Base-by-base conservation (phyloP, 2,797 vertebrate genomes). In the Labroides dimidiatus region DNA sequence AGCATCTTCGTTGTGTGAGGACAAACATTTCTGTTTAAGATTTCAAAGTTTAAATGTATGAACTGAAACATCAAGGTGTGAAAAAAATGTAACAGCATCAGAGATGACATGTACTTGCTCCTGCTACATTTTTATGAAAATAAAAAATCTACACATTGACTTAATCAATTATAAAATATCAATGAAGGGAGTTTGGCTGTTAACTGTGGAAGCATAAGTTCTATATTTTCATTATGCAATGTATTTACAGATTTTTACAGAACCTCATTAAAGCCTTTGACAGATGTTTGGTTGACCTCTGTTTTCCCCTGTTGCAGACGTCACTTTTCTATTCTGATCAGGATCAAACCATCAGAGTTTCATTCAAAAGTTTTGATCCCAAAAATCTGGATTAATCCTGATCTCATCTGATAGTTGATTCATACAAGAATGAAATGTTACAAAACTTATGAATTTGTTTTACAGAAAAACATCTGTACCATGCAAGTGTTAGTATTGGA, bases 11-110 rank as follows among this genome's bases (percentile, higher is more conserved):
- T 50, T 39, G 33, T 39, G 33, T 37, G 19, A 19, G 12, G 30
- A 54, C 15, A 64, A 50, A 27, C 19, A 24, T 11, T 17, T 45
- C 45, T 12, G 19, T n/a, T 14, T 19, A 5, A 64, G n/a, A 19
- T 43, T 66, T 11, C 7, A 53, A 20, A 47, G 21, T 47, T 12
- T 59, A 54, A 65, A 39, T 11, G 21, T 21, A 45, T 37, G 10
- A 42, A 48, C 8, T 48, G 45, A 48, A 12, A 11, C 45, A 12
- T 21, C 20, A 21, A 12, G 11, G 19, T 45, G 44, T 19, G 19
- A 45, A 11, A 8, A 13, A 52, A 56, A 12, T 17, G 27, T 7
- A 24, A 39, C 53, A 15, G 36, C 42, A 13, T 5, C n/a, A 10
- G 13, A 41, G 52, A 41, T 10, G 23, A 66, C 9, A 16, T 14